Evolutionary conservation across 2,113 vertebrate genomes (phyloP), one percentile per base, ranked within the genome.

Genomic region (Xiphias gladius): DNA sequence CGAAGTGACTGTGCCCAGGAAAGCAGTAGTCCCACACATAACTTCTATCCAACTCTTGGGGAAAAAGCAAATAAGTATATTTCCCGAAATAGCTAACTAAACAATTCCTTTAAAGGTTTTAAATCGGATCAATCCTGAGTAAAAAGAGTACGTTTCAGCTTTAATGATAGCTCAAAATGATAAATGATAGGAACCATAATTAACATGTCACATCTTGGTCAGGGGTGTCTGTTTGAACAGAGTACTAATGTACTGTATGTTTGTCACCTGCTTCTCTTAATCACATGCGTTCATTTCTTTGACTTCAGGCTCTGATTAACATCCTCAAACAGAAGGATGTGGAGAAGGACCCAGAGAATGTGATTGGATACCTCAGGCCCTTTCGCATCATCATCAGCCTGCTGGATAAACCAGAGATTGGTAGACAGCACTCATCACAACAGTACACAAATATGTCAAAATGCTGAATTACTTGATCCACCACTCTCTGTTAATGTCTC

Each of bases 321-420:
- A 97, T 99, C 79, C 92, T 99, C 84, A 96, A 96, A 80, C 97
- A 97, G 91, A 96, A 97, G 57, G 92, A 95, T 73, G 70, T 89
- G 0, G 94, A 97, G 7, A 84, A 69, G 4, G 93, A 97, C 11
- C 48, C 84, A 0, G 97, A 99, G 46, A 97, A 95, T 5, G 86
- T 96, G 30, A 95, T 95, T 17, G 93, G 93, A 0, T 97, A 97
- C 74, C 95, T 99, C 90, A 95, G 96, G 94, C 98, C 98, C 8
- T 99, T 99, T 93, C 93, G 98, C 24, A 96, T 99, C 88, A 95
- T 99, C 0, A 86, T 97, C 83, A 98, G 97, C 86, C 95, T 99
- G 70, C 95, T 99, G 37, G 98, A 99, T 95, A 99, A 99, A 91
- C 95, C 97, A 0, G 98, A 99, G 79, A 98, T 99, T 90, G 98